These are phyloP conservation scores for Vulpes ferrilata DNA, from an alignment of 2,113 vertebrate species.

Conservation along the genomic window DNA sequence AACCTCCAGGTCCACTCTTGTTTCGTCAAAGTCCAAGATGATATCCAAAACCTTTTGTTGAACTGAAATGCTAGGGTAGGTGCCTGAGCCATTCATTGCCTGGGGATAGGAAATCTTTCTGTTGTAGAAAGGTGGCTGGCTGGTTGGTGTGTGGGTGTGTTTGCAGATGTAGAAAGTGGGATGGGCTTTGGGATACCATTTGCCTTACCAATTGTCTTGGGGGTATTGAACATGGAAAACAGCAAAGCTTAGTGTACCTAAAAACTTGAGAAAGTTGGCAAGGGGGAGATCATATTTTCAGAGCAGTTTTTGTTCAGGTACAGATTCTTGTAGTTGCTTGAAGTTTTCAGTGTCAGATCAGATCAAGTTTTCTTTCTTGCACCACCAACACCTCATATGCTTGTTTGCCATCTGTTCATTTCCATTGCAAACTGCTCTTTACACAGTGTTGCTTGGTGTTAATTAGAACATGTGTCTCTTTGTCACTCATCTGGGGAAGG, in stretches of 20 bases:
- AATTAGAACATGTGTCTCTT: conserved; percentile 85
- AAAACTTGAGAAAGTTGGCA: background rate
- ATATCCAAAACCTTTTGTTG: conserved; percentile 43
- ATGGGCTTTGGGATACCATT: background rate
- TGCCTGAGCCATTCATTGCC: conserved; percentile 38
- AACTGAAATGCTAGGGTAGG: conserved; percentile 42
- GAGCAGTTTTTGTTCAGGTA: background rate
- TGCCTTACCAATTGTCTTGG: background rate
- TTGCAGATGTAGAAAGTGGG: background rate
- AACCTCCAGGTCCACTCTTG: conserved; percentile 56
- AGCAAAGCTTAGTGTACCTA: background rate
- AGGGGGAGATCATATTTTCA: accelerated
- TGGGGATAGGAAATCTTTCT: conserved; percentile 65
- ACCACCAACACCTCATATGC: background rate
- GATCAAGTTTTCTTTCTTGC: conserved; percentile 29
- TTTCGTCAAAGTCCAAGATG: conserved; percentile 16
- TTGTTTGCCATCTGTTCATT: conserved; percentile 77
- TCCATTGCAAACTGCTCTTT: conserved; percentile 79
- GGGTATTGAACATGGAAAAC: background rate
- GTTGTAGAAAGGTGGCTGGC: conserved; percentile 15
- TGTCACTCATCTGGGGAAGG: conserved; percentile 74
- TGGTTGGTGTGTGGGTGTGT: background rate
- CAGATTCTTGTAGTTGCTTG: background rate
- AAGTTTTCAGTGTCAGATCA: background rate
- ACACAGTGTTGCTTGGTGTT: conserved; percentile 76